A percentile compares a stretch with the other conserved stretches of the same genome.
These are phyloP conservation scores for Choristoneura fumiferana DNA, from an alignment of 1,140 invertebrate species.

Conservation along the genomic window DNA sequence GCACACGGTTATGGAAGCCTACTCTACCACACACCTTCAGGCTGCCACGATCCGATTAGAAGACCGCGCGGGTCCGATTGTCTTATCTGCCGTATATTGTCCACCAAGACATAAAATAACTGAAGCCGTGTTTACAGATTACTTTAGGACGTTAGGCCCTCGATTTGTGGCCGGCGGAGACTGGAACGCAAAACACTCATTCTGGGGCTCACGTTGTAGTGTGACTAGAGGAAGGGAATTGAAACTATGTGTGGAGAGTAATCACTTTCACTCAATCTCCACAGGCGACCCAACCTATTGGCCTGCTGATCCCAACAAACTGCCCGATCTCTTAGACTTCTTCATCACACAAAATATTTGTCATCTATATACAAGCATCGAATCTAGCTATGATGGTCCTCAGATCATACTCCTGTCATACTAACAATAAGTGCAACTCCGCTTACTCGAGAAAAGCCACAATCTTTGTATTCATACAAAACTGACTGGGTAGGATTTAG, in stretches of 20 bases:
- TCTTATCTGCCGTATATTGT: conserved; percentile 15
- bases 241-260: conserved; percentile 20
- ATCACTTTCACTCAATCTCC: neutral
- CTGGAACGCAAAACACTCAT: conserved; percentile 43
- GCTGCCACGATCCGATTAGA: conserved; percentile 16
- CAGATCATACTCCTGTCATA: conserved; percentile 21
- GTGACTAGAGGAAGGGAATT: conserved; percentile 27
- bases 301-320: neutral
- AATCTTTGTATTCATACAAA: neutral
- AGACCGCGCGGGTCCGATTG: neutral
- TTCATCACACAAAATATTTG: conserved; percentile 17
- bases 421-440: conserved; percentile 15
- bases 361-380: neutral
- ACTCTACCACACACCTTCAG: too few species aligned
- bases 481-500: neutral
- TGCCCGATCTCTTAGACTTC: conserved; percentile 6
- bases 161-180: conserved; percentile 47
- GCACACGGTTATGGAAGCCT: too few species aligned
- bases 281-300: neutral
- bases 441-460: neutral
- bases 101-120: neutral
- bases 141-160: conserved; percentile 29
- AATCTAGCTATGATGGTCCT: conserved; percentile 14
- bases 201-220: conserved; percentile 39
- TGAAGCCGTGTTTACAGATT: neutral